A percentile compares a stretch with the other conserved stretches of the same genome.
phyloP scores from a whole-genome alignment of 2,113 vertebrate genomes.

The Stictonetta naevosa region DNA sequence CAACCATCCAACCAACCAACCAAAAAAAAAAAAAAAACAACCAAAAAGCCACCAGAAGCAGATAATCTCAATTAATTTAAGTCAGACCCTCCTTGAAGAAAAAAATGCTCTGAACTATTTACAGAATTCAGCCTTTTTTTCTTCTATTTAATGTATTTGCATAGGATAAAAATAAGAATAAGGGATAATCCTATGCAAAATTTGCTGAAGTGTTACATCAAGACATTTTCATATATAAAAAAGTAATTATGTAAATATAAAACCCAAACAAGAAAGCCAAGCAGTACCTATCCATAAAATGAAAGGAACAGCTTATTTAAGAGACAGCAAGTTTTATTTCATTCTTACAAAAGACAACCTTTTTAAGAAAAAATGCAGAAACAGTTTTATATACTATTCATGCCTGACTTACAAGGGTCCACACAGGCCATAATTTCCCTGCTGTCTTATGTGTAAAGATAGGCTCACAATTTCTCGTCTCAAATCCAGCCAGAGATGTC shows the following conservation, averaged over 20 bases:
- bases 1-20: no score
- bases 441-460: background rate
- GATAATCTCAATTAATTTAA: background rate
- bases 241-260: background rate
- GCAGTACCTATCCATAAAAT: background rate
- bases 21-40: no score
- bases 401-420: background rate
- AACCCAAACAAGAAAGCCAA: background rate
- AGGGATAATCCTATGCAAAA: background rate
- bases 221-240: background rate
- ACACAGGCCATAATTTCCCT: accelerated
- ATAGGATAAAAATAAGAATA: background rate
- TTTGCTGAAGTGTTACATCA: background rate
- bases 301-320: background rate
- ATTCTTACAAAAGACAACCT: background rate
- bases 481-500: accelerated
- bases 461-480: background rate
- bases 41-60: background rate
- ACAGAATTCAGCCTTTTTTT: background rate
- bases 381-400: background rate
- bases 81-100: background rate
- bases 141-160: background rate
- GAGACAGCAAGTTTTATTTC: background rate
- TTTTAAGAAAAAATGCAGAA: background rate
- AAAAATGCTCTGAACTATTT: background rate